These are phyloP conservation scores for Pelodiscus sinensis DNA, from an alignment of 2,113 vertebrate genomes.

Conservation along the genomic window DNA sequence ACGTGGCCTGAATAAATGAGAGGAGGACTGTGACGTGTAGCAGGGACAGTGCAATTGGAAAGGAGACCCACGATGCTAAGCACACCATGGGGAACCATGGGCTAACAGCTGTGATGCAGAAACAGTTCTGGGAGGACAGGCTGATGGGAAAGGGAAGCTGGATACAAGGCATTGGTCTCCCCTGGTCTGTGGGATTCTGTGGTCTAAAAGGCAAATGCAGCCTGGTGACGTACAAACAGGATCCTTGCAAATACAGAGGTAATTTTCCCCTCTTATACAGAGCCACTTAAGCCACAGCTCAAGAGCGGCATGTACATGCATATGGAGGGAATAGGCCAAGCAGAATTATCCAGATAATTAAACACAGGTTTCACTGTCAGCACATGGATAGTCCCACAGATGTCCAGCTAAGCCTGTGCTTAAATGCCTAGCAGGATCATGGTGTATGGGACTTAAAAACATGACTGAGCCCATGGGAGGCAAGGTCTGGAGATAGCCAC, in stretches of 20 bases:
- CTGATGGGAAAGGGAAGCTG: slow-evolving; percentile 29
- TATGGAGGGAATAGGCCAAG: neutral
- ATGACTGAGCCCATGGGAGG: neutral
- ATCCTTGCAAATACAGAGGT: slow-evolving; percentile 39
- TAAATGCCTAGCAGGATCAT: slow-evolving; percentile 56
- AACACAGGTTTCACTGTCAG: slow-evolving; percentile 52
- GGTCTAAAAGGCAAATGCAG: slow-evolving; percentile 13
- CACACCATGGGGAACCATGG: slow-evolving; percentile 30
- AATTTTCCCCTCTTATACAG: slow-evolving; percentile 46
- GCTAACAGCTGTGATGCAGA: slow-evolving; percentile 59
- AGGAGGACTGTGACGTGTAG: neutral
- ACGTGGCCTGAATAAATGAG: slow-evolving; percentile 22
- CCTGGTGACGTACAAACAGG: slow-evolving; percentile 1
- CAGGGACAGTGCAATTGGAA: neutral
- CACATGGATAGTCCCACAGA: slow-evolving; percentile 50
- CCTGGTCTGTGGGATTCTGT: rapidly evolving
- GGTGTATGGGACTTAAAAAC: slow-evolving; percentile 7
- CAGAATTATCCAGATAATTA: slow-evolving; percentile 29
- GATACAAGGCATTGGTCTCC: too few species aligned
- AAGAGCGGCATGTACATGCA: neutral
- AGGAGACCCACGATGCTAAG: neutral
- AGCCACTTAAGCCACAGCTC: slow-evolving; percentile 21
- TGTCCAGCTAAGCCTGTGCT: slow-evolving; percentile 26
- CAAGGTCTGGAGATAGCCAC: neutral
- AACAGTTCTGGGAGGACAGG: neutral